Evolutionary conservation across 2,113 vertebrate species (phyloP), one percentile per base, ranked within the genome.

Genomic region (Trichomycterus rosablanca): DNA sequence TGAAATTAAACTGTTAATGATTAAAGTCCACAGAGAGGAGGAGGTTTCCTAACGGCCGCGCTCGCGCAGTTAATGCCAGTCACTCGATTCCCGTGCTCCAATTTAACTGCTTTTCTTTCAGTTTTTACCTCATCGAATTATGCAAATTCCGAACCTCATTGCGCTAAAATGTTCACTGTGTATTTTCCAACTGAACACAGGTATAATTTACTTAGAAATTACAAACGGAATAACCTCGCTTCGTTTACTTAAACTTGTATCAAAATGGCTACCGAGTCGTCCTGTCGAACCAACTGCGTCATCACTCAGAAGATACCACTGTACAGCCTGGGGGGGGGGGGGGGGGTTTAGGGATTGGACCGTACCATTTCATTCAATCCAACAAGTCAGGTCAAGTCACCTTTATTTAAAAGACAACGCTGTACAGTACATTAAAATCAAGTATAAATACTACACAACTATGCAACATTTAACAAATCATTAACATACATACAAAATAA

Each of bases 181-280:
- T 28, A 15, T 56, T 10, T 4, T 2, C 15, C 23, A 26, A 5
- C 7, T 2, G 0, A 8, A 1, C 43, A 16, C 1, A 19, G 19
- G 9, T 7, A 24, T 10, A 56, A 30, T 16, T 42, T 2, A 23
- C 15, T 11, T 8, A n/a, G 8, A 42, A 22, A 56, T 1, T 35
- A 19, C 14, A 26, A 23, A 19, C n/a, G n/a, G n/a, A 48, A 11
- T 19, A 28, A 28, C 44, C 22, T 34, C 14, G 24, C 56, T 2
- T 74, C 74, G 73, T 79, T 76, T 51, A 73, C 75, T 58, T 59
- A 59, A 72, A 82, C 76, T 81, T 78, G 84, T 76, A 87, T 83
- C 83, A 89, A 89, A 87, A 89, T 89, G 87, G 86, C 84, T 52
- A 67, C 80, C 35, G 42, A 32, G 42, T 63, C 71, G 60, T 63